These are phyloP conservation scores for Tetranychus truncatus DNA, from an alignment of 2,888 invertebrate genomes.

Conservation along the genomic window DNA sequence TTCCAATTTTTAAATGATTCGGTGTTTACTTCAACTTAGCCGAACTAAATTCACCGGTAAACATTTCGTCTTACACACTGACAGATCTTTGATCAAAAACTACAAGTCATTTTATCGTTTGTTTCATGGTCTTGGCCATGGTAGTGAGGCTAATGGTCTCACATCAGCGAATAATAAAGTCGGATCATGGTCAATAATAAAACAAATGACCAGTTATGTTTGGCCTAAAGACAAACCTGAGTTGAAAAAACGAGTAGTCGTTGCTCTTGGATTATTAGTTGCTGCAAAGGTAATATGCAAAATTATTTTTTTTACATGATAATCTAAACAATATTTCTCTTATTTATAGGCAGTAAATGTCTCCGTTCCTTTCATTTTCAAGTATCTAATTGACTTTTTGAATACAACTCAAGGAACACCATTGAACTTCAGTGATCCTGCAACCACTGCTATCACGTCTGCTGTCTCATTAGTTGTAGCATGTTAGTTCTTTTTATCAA, in stretches of 20 bases:
- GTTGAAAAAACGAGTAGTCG: conserved; percentile 56
- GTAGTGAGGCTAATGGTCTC: not conserved
- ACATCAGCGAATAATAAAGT: not conserved
- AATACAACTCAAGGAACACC: conserved; percentile 41
- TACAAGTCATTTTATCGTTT: not conserved
- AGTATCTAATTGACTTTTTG: conserved; percentile 71
- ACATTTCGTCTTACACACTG: not conserved
- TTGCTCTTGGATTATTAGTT: conserved; percentile 43
- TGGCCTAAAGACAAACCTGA: conserved; percentile 78
- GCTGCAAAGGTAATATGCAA: conserved; percentile 35
- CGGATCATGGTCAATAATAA: conserved; percentile 45
- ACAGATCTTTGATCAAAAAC: not conserved
- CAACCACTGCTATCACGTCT: conserved; percentile 50
- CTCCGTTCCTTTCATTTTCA: conserved; percentile 84
- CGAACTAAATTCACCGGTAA: too few species aligned
- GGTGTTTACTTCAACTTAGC: too few species aligned
- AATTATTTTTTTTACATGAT: not conserved
- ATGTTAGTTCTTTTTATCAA: conserved; percentile 44
- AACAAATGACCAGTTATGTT: conserved; percentile 71
- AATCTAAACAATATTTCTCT: not conserved
- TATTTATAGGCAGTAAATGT: conserved; percentile 55
- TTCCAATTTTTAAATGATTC: too few species aligned
- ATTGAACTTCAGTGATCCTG: conserved; percentile 39
- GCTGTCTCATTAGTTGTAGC: conserved; percentile 63
- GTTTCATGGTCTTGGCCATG: not conserved